phyloP scores from a whole-genome alignment of 2,113 vertebrate genomes.

The Anthoscopus minutus region DNA sequence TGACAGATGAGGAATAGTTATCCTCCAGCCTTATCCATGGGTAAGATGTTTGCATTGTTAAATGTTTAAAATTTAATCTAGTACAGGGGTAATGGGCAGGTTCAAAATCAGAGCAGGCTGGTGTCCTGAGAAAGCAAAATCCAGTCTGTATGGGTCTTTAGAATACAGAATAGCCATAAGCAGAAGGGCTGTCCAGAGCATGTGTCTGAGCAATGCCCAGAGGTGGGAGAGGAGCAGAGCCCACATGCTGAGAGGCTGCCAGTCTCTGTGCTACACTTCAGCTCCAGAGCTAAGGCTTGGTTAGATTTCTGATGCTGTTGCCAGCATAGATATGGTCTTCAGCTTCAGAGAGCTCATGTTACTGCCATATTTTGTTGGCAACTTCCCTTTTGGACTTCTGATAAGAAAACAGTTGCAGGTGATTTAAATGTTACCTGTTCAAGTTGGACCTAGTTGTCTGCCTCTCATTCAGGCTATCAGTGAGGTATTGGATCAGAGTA shows the following conservation, averaged over 20 bases:
- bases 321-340: background rate
- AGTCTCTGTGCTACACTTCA: background rate
- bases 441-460: rapidly evolving
- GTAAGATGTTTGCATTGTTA: background rate
- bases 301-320: background rate
- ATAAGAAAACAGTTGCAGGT: background rate
- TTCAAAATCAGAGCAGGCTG: background rate
- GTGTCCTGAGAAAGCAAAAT: background rate
- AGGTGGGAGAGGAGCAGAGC: background rate
- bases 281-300: background rate
- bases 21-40: background rate
- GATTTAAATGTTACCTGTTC: background rate
- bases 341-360: background rate
- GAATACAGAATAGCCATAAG: background rate
- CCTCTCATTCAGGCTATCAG: background rate
- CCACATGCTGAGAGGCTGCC: background rate
- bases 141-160: background rate
- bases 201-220: background rate
- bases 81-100: background rate
- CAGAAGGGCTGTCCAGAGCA: background rate
- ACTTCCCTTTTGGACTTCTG: background rate
- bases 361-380: background rate
- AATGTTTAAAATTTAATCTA: background rate
- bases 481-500: background rate
- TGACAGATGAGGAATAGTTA: background rate